Conservation (phyloP, 2,797 vertebrate genomes). For the Eospalax fontanierii region DNA sequence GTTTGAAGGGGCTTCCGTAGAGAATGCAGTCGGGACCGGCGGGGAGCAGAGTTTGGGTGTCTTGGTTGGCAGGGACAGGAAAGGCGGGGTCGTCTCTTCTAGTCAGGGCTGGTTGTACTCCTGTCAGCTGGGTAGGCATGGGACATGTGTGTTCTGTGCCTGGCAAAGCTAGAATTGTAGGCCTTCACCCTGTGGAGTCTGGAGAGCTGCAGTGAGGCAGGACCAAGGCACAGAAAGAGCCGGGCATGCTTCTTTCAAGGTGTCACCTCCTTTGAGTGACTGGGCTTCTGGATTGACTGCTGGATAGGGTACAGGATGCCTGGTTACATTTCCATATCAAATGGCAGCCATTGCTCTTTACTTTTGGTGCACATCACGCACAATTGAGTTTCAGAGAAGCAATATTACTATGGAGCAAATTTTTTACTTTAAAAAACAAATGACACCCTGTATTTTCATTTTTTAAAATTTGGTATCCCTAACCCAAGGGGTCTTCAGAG, state of each 20-base stretch:
- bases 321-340: constrained; percentile 33
- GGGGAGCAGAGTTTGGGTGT: no score
- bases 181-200: background rate
- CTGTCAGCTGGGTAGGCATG: background rate
- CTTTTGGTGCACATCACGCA: background rate
- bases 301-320: background rate
- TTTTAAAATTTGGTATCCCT: background rate
- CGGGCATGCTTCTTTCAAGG: background rate
- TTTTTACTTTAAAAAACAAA: background rate
- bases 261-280: background rate
- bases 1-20: background rate
- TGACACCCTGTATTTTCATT: constrained; percentile 22
- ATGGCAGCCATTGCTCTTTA: background rate
- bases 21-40: background rate
- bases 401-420: background rate
- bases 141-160: background rate
- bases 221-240: background rate
- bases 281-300: background rate
- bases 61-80: background rate
- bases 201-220: background rate
- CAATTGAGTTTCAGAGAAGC: constrained; percentile 24
- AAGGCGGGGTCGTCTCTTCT: background rate
- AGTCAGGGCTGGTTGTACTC: background rate
- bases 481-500: background rate
- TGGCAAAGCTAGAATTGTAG: background rate